Evolutionary conservation across 2,113 vertebrate species (phyloP).

Genomic region (Heterotilapia buettikoferi): DNA sequence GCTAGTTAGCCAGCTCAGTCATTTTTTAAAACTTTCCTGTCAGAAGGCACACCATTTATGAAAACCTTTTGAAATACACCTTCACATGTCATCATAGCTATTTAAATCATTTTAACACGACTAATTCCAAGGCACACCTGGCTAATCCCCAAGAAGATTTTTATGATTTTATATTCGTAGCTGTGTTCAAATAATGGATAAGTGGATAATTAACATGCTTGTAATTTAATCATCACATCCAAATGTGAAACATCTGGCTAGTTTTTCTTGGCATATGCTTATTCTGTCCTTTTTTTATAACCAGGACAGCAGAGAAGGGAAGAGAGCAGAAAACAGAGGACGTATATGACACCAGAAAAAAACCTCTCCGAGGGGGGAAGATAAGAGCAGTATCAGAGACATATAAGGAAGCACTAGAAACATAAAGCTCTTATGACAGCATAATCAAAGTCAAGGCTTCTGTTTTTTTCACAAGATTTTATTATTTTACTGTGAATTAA

Average conservation of each 20-base stretch:
- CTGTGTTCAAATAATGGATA: not conserved
- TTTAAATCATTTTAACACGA: not conserved
- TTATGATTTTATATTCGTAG: not conserved
- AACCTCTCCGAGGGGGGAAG: not conserved
- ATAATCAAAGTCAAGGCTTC: not conserved
- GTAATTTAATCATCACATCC: not conserved
- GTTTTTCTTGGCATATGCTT: not conserved
- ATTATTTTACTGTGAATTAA: not conserved
- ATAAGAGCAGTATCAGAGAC: not conserved
- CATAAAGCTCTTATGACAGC: not conserved
- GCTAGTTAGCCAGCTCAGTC: not conserved
- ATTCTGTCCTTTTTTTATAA: not conserved
- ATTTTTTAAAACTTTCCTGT: not conserved
- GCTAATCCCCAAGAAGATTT: not conserved
- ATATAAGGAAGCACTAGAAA: not conserved
- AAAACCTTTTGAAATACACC: not conserved
- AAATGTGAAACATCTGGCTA: not conserved
- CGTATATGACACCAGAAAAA: not conserved
- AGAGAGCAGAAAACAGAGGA: not conserved
- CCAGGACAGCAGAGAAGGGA: not conserved
- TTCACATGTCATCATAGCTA: not conserved
- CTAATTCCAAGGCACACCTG: not conserved
- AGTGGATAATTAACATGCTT: not conserved
- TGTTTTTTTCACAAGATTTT: not conserved
- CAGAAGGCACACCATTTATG: not conserved